Conservation (phyloP, 92 coral and sea anemone genomes). For the Chrysogorgia sp. region DNA sequence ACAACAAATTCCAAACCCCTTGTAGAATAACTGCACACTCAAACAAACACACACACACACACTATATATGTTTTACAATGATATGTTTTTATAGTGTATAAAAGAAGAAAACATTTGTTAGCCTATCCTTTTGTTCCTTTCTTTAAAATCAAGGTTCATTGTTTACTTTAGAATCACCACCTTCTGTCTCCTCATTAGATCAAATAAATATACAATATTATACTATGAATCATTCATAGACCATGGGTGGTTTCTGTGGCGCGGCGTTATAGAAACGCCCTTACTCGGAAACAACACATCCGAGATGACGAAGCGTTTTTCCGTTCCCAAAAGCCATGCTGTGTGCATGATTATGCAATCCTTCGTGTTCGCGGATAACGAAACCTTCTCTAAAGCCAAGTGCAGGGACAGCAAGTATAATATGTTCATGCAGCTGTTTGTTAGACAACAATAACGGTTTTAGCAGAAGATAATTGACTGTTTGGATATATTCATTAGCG, state of each 20-base stretch:
- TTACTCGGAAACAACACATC: slow-evolving; percentile 6
- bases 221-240: slow-evolving; percentile 15
- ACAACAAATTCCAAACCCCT: too few species aligned
- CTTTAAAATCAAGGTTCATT: neutral
- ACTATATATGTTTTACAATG: too few species aligned
- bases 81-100: too few species aligned
- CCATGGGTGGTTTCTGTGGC: neutral
- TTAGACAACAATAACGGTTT: slow-evolving; percentile 13
- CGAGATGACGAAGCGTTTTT: slow-evolving; percentile 8
- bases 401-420: neutral
- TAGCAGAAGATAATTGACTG: slow-evolving; percentile 36
- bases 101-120: too few species aligned
- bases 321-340: neutral
- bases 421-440: slow-evolving; percentile 5
- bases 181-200: slow-evolving; percentile 25
- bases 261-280: neutral
- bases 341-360: neutral
- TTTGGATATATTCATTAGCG: slow-evolving; percentile 63
- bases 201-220: slow-evolving; percentile 41
- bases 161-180: slow-evolving; percentile 21
- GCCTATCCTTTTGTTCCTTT: neutral
- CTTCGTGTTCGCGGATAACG: neutral
- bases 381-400: neutral
- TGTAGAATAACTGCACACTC: too few species aligned
- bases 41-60: too few species aligned